Percentiles rank a stretch among this genome's conserved stretches.
These are phyloP conservation scores for Pterois miles DNA, from an alignment of 2,797 vertebrate genomes.

Conservation along the genomic window DNA sequence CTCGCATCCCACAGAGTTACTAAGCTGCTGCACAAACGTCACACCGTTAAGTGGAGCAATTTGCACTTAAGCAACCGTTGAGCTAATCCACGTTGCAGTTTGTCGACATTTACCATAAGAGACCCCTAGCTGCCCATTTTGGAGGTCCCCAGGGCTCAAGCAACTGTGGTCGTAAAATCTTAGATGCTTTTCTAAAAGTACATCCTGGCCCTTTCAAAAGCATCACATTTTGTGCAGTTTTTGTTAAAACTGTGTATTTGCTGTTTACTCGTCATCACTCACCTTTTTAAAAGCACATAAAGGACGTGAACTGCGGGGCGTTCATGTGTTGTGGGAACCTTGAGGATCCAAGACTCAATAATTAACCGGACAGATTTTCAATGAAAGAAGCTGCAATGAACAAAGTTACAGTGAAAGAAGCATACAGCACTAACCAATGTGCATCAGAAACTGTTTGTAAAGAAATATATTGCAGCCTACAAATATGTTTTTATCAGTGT, in stretches of 20 bases:
- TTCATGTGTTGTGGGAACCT: not conserved
- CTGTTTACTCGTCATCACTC: not conserved
- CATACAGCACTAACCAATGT: not conserved
- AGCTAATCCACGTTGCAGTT: conserved; percentile 13
- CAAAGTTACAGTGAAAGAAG: not conserved
- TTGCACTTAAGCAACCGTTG: not conserved
- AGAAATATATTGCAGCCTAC: no score
- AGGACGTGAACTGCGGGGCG: not conserved
- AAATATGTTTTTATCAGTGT: not conserved
- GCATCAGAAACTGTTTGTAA: not conserved
- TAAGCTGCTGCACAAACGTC: conserved; percentile 35
- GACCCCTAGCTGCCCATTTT: not conserved
- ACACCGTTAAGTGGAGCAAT: conserved; percentile 49
- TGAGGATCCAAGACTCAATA: not conserved
- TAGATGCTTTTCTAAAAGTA: not conserved
- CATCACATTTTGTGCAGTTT: not conserved
- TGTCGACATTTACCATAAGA: conserved; percentile 22
- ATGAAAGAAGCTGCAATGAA: not conserved
- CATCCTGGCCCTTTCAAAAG: not conserved
- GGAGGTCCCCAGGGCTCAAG: not conserved
- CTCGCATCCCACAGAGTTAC: conserved; percentile 26
- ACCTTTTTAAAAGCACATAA: not conserved
- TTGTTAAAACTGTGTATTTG: not conserved
- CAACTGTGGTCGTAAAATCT: not conserved
- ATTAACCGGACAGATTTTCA: not conserved